A percentile compares a stretch with the other conserved stretches of the same genome.
Conservation (phyloP, 2,888 invertebrate genomes). For the Stenurella melanura region DNA sequence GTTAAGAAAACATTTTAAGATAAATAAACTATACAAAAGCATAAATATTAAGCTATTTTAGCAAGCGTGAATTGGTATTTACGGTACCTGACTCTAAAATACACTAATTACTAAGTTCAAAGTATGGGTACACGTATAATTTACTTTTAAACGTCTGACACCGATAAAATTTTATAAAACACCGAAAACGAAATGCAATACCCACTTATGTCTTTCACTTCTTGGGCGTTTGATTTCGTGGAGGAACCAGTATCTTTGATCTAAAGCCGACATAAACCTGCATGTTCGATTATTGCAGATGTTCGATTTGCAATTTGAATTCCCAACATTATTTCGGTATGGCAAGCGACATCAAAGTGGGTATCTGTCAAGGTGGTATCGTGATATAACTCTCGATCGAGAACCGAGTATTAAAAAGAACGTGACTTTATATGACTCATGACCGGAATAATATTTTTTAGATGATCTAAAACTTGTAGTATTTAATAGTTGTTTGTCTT, state of each 20-base stretch:
- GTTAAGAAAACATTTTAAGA: too few species aligned
- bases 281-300: constrained; percentile 51
- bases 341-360: constrained; percentile 43
- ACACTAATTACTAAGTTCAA: too few species aligned
- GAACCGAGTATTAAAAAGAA: constrained; percentile 14
- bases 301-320: constrained; percentile 51
- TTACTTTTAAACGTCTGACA: not conserved
- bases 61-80: too few species aligned
- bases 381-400: constrained; percentile 23
- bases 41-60: too few species aligned
- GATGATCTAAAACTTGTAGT: too few species aligned
- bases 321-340: constrained; percentile 45
- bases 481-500: too few species aligned
- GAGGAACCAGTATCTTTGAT: constrained; percentile 31
- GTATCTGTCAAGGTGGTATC: constrained; percentile 35
- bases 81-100: too few species aligned
- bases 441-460: constrained; percentile 8
- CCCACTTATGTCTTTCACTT: not conserved
- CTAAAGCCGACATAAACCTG: constrained; percentile 43
- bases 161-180: not conserved
- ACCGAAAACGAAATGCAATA: not conserved
- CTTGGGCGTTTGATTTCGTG: not conserved
- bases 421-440: constrained; percentile 2
- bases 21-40: too few species aligned
- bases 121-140: too few species aligned